phyloP scores from a whole-genome alignment of 2,113 vertebrate genomes.

The Todiramphus saurophagus region DNA sequence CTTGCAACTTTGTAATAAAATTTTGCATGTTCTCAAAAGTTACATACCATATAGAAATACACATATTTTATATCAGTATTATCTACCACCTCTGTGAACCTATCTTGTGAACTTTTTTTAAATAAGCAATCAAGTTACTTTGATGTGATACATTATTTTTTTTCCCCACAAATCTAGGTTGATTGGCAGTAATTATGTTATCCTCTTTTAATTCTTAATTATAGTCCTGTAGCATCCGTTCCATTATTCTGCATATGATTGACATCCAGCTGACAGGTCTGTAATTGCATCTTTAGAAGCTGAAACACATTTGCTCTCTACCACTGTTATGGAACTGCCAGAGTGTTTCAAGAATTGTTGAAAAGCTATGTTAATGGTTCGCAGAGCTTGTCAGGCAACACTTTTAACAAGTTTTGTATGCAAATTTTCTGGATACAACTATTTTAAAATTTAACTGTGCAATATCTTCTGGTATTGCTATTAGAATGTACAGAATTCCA shows the following conservation, averaged over 20 bases:
- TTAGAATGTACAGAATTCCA: background rate
- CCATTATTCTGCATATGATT: slow-evolving; percentile 2
- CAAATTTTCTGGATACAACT: background rate
- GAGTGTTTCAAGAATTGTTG: background rate
- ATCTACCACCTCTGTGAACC: background rate
- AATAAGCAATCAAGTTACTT: background rate
- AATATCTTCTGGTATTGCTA: background rate
- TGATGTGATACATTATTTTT: background rate
- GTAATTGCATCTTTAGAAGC: slow-evolving; percentile 25
- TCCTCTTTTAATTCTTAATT: slow-evolving; percentile 23
- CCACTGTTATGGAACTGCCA: background rate
- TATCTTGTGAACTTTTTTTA: background rate
- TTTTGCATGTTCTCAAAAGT: background rate
- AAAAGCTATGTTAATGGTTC: background rate
- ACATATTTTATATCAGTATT: background rate
- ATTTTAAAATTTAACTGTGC: background rate
- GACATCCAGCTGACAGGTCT: slow-evolving; percentile 18
- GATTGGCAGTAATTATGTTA: background rate
- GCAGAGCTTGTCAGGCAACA: background rate
- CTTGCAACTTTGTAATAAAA: background rate
- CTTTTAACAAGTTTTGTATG: background rate
- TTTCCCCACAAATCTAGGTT: background rate
- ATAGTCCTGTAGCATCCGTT: background rate
- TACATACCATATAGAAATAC: background rate
- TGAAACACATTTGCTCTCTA: background rate